Conservation (phyloP, 2,888 invertebrate genomes). For the Plagodis pulveraria region DNA sequence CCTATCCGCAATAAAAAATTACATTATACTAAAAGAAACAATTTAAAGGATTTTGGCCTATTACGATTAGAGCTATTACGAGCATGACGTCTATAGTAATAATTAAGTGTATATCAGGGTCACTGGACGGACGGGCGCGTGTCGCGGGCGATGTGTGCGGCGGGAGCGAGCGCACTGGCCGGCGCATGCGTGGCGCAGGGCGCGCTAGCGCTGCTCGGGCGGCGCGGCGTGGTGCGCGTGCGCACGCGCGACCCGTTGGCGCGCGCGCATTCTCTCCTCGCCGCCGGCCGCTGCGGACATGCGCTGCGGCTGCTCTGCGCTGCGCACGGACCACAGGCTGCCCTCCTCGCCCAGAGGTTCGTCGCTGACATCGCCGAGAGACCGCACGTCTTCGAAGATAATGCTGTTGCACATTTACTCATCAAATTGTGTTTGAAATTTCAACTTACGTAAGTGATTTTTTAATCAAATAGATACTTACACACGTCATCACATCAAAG, state of each 20-base stretch:
- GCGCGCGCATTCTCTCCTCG: constrained; percentile 82
- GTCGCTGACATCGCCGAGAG: constrained; percentile 61
- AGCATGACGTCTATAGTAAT: no score
- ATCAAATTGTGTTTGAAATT: constrained; percentile 71
- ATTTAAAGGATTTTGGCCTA: no score
- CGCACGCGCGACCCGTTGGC: constrained; percentile 85
- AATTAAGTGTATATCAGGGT: constrained; percentile 83
- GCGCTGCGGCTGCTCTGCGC: constrained; percentile 68
- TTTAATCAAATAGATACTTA: no score
- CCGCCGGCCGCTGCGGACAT: constrained; percentile 83
- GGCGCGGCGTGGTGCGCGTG: constrained; percentile 87
- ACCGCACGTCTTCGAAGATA: constrained; percentile 64
- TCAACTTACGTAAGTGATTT: constrained; percentile 58
- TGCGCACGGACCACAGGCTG: constrained; percentile 58
- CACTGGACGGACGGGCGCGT: constrained; percentile 98
- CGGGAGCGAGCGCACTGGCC: constrained; percentile 83
- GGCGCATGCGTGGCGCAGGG: constrained; percentile 80
- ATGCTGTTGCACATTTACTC: constrained; percentile 66
- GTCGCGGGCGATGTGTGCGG: constrained; percentile 85
- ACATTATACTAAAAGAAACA: not conserved
- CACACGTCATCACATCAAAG: no score
- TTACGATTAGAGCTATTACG: no score
- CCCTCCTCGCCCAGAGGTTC: constrained; percentile 56
- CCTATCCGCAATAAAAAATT: not conserved
- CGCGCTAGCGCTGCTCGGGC: constrained; percentile 84